Percentiles rank a stretch among this genome's conserved stretches.
Conservation (phyloP, 1,140 invertebrate species). For the Pseudomyrmex dendroicus region DNA sequence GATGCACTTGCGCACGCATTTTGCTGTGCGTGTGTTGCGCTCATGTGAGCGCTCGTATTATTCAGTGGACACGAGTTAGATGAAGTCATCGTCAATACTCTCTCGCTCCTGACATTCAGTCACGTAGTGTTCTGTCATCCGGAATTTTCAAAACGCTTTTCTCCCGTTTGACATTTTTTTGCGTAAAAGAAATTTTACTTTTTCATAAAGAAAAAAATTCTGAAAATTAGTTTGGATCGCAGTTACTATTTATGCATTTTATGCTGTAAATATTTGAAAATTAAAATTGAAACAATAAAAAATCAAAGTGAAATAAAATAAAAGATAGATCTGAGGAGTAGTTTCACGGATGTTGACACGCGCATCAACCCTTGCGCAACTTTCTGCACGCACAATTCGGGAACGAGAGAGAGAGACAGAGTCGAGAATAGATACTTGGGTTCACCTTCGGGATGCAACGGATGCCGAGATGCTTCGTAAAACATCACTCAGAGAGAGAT, state of each 20-base stretch:
- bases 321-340: background rate
- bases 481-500: constrained; percentile 51
- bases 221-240: no score
- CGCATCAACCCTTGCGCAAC: background rate
- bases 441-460: constrained; percentile 70
- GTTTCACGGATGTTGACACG: no score
- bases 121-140: background rate
- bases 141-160: background rate
- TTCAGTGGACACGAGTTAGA: background rate
- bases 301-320: background rate
- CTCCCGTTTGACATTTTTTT: background rate
- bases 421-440: constrained; percentile 74
- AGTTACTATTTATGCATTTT: no score
- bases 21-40: constrained; percentile 18
- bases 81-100: background rate
- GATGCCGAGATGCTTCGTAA: constrained; percentile 54
- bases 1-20: constrained; percentile 55
- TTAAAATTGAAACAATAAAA: no score
- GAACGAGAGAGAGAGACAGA: background rate
- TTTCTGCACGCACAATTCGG: background rate
- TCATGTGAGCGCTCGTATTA: constrained; percentile 32
- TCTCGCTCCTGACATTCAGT: constrained; percentile 8
- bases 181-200: no score
- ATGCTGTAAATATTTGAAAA: no score
- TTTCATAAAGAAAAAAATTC: no score